Evolutionary conservation across 2,888 invertebrate species (phyloP).

Genomic region (Enoplolaimus lenunculus): DNA sequence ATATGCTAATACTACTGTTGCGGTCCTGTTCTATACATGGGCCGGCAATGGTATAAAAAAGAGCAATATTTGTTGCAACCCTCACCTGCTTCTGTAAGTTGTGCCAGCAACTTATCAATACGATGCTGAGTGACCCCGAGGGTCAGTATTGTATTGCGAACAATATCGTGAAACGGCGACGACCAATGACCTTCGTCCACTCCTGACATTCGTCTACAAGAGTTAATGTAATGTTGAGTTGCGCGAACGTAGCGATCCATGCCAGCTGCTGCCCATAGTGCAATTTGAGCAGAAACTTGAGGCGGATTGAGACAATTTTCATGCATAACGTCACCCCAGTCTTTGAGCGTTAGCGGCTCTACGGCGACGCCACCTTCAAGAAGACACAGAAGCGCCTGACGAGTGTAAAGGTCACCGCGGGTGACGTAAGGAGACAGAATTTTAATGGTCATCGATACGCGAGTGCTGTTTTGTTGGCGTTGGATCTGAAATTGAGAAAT

Average conservation of each 20-base stretch:
- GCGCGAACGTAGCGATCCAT: constrained; percentile 19
- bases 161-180: constrained; percentile 22
- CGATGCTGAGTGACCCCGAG: constrained; percentile 9
- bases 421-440: constrained; percentile 21
- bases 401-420: constrained; percentile 23
- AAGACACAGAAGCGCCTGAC: constrained; percentile 16
- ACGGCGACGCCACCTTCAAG: constrained; percentile 22
- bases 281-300: not conserved
- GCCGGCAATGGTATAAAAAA: too few relatives aligned
- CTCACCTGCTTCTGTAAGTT: too few relatives aligned
- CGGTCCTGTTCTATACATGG: too few relatives aligned
- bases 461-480: not conserved
- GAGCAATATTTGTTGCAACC: too few relatives aligned
- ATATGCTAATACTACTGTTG: too few relatives aligned
- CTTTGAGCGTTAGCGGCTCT: constrained; percentile 21
- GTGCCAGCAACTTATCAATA: not conserved
- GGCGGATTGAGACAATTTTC: not conserved
- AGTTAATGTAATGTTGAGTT: constrained; percentile 24
- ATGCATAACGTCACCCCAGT: constrained; percentile 22
- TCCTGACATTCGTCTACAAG: constrained; percentile 18
- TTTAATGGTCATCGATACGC: constrained; percentile 21
- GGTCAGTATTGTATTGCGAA: constrained; percentile 14
- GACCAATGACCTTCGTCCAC: constrained; percentile 18
- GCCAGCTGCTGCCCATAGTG: not conserved
- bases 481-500: constrained; percentile 20